phyloP scores from a whole-genome alignment of 53 echinoderm and acorn worm genomes.

The Patiria pectinifera region DNA sequence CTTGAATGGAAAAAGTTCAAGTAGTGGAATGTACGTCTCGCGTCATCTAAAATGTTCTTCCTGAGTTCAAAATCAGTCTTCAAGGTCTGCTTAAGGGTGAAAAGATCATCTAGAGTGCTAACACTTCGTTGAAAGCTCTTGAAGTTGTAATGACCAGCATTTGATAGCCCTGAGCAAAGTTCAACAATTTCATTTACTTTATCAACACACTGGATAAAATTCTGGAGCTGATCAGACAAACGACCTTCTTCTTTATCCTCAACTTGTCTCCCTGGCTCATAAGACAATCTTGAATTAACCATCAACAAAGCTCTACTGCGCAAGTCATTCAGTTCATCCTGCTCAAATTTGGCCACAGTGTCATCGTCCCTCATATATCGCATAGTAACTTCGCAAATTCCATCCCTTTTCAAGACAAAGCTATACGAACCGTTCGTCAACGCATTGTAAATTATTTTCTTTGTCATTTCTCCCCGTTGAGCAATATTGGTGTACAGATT shows the following conservation, averaged over 20 bases:
- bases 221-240: background rate
- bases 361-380: constrained; percentile 46
- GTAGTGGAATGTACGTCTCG: constrained; percentile 32
- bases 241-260: too few species aligned
- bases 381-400: constrained; percentile 43
- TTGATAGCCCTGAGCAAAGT: constrained; percentile 32
- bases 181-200: constrained; percentile 53
- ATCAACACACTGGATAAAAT: constrained; percentile 50
- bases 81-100: background rate
- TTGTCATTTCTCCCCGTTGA: constrained; percentile 65
- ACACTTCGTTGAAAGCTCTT: constrained; percentile 37
- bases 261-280: too few species aligned
- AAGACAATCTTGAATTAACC: constrained; percentile 27
- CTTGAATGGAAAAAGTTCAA: constrained; percentile 66
- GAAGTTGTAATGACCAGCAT: constrained; percentile 63
- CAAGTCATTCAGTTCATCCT: constrained; percentile 55
- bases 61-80: constrained; percentile 8
- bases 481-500: constrained; percentile 71
- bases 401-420: constrained; percentile 37
- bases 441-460: constrained; percentile 53
- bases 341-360: constrained; percentile 25
- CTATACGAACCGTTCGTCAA: constrained; percentile 2
- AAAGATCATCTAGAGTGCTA: background rate
- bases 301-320: constrained; percentile 61
- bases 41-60: constrained; percentile 13